A percentile compares a stretch with the other conserved stretches of the same genome.
phyloP scores from a whole-genome alignment of 2,888 invertebrate species.

The Panzeria rudis region DNA sequence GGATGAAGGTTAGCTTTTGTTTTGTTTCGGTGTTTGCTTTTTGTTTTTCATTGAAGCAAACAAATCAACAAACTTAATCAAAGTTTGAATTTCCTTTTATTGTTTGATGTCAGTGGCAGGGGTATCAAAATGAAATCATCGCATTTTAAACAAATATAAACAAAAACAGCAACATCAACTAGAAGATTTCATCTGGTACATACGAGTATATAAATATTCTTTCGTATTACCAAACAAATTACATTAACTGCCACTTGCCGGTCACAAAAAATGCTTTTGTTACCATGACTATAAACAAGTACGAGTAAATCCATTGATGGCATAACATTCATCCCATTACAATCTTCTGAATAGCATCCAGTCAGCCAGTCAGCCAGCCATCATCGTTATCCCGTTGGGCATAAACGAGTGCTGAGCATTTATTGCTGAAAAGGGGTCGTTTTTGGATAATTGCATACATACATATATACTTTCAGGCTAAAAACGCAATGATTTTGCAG shows the following conservation, averaged over 20 bases:
- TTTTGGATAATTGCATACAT: slow-evolving; percentile 12
- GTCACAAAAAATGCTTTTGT: slow-evolving; percentile 59
- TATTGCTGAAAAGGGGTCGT: slow-evolving; percentile 53
- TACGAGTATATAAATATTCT: background rate
- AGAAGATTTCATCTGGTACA: slow-evolving; percentile 53
- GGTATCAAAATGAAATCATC: slow-evolving; percentile 60
- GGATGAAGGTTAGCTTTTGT: slow-evolving; percentile 40
- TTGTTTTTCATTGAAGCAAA: slow-evolving; percentile 4
- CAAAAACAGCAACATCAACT: slow-evolving; percentile 51
- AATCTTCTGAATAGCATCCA: slow-evolving; percentile 16
- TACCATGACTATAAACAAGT: slow-evolving; percentile 10
- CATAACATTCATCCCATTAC: slow-evolving; percentile 62
- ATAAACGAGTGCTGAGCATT: slow-evolving; percentile 44
- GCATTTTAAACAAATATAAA: slow-evolving; percentile 42
- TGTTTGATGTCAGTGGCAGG: slow-evolving; percentile 37
- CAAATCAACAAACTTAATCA: slow-evolving; percentile 61
- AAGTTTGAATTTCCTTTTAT: slow-evolving; percentile 46
- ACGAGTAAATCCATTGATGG: slow-evolving; percentile 37
- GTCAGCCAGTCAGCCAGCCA: slow-evolving; percentile 10
- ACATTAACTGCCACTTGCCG: slow-evolving; percentile 72
- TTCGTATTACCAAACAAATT: slow-evolving; percentile 64
- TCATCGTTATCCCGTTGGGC: slow-evolving; percentile 58
- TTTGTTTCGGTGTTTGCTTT: slow-evolving; percentile 1
- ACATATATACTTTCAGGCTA: background rate
- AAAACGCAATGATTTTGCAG: slow-evolving; percentile 31